Base-by-base conservation (phyloP, 2,113 vertebrate genomes). In the pig (Sus scrofa) region DNA sequence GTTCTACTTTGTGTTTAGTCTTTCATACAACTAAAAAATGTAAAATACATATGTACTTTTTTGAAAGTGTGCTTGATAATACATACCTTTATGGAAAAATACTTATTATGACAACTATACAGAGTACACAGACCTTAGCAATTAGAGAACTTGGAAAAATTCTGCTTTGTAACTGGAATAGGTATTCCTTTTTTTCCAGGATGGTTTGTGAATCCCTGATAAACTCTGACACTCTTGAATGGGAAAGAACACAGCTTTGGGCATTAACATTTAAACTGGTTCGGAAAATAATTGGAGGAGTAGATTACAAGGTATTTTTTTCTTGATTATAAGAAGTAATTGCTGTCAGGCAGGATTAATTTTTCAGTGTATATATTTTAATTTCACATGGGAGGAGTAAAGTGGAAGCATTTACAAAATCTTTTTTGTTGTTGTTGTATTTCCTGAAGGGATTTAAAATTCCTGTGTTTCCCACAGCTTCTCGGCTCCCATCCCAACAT, bases 241-340 rank as follows among this genome's bases (percentile, higher is more conserved):
- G 99, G 99, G 99, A 99, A 98, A 99, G 99, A 96, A 99, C 99
- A 62, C 99, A 99, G 95, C 97, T 99, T 71, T 99, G 99, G 99
- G 99, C 99, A 7, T 98, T 99, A 97, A 99, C 99, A 2, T 99
- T 99, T 98, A 99, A 98, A 97, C 98, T 99, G 85, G 98, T 99
- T 93, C 99, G 99, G 93, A 99, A 99, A 98, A 99, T 99, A 97
- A 99, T 99, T 32, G 99, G 99, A 93, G 99, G 99, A 86, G 99
- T 99, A 88, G 99, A 99, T 98, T 99, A 99, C 97, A 99, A 99
- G 99, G 99, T 99, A 99, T 99, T 99, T 97, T 91, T 96, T 88
- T 39, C 4, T 54, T 90, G 75, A 75, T 96, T 93, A 70, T 81
- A 63, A 65, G 54, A 88, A 83, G 26, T 88, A n/a, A 58, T 83